Percentiles rank a stretch among this genome's conserved stretches.
These are phyloP conservation scores for Zaprionus lachaisei DNA, from an alignment of 1,140 invertebrate genomes.

Conservation along the genomic window DNA sequence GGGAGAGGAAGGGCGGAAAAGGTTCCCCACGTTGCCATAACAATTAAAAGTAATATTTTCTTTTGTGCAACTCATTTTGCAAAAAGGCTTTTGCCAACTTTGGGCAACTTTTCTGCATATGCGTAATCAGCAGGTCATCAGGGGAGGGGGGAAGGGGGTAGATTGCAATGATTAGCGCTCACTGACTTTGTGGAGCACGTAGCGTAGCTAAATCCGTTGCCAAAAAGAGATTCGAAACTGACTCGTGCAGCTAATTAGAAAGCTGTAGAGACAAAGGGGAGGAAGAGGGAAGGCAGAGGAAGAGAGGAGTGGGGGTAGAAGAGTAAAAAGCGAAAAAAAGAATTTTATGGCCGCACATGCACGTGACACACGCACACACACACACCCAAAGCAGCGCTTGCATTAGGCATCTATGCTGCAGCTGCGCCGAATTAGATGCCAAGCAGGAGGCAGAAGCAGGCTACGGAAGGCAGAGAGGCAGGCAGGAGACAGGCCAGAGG, in stretches of 20 bases:
- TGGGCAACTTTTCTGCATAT: background rate
- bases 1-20: background rate
- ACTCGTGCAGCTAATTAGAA: slow-evolving; percentile 46
- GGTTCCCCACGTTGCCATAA: background rate
- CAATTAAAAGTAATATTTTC: slow-evolving; percentile 3
- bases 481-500: no score
- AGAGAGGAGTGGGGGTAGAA: no score
- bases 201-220: slow-evolving; percentile 17
- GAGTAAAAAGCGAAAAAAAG: slow-evolving; percentile 26
- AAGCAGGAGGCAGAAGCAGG: background rate
- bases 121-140: background rate
- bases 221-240: slow-evolving; percentile 27
- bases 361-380: slow-evolving; percentile 35
- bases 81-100: background rate
- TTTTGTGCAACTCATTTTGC: slow-evolving; percentile 3
- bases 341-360: slow-evolving; percentile 43
- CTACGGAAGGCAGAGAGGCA: background rate
- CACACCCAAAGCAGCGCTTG: slow-evolving; percentile 6
- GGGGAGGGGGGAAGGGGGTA: background rate
- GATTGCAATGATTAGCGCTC: background rate
- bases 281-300: background rate
- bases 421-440: slow-evolving; percentile 15
- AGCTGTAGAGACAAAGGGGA: slow-evolving; percentile 7
- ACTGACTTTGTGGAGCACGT: slow-evolving; percentile 32
- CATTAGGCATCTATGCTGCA: slow-evolving; percentile 10